phyloP scores from a whole-genome alignment of 2,797 vertebrate species.

The Anguilla obscura region DNA sequence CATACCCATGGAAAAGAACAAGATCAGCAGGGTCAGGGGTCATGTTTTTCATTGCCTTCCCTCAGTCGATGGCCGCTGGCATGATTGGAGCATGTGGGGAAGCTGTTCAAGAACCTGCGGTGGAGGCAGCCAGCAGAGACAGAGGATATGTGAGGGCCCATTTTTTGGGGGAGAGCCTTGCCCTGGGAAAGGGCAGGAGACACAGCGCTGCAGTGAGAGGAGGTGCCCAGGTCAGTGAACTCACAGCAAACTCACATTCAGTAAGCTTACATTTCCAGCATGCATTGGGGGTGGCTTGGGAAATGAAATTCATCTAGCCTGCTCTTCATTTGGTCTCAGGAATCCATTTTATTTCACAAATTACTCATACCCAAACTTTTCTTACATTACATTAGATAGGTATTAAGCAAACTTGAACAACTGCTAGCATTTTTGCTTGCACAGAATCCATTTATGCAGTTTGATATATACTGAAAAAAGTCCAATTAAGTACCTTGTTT shows the following conservation, averaged over 20 bases:
- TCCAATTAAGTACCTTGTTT: too few relatives aligned
- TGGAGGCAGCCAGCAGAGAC: constrained; percentile 86
- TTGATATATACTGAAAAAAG: too few relatives aligned
- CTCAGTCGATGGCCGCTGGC: constrained; percentile 93
- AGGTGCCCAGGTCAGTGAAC: constrained; percentile 84
- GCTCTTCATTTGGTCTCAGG: neutral
- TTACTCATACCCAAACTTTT: neutral
- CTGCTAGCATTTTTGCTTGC: too few relatives aligned
- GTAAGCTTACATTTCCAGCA: constrained; percentile 36
- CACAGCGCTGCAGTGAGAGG: constrained; percentile 85
- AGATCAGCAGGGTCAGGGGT: neutral
- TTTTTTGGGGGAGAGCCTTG: constrained; percentile 87
- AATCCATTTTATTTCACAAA: neutral
- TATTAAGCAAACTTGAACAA: too few relatives aligned
- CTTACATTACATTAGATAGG: too few relatives aligned
- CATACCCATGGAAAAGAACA: too few relatives aligned
- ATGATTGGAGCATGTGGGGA: constrained; percentile 86
- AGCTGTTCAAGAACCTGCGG: constrained; percentile 88
- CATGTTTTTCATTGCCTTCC: neutral
- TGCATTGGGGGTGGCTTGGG: neutral
- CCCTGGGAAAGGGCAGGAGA: constrained; percentile 84
- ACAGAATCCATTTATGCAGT: too few relatives aligned
- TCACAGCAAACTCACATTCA: constrained; percentile 48
- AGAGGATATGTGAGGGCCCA: constrained; percentile 86
- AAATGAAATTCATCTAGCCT: neutral